Evolutionary conservation across 2,113 vertebrate species (phyloP), one percentile per base, ranked within the genome.

Genomic region (Damaliscus lunatus): DNA sequence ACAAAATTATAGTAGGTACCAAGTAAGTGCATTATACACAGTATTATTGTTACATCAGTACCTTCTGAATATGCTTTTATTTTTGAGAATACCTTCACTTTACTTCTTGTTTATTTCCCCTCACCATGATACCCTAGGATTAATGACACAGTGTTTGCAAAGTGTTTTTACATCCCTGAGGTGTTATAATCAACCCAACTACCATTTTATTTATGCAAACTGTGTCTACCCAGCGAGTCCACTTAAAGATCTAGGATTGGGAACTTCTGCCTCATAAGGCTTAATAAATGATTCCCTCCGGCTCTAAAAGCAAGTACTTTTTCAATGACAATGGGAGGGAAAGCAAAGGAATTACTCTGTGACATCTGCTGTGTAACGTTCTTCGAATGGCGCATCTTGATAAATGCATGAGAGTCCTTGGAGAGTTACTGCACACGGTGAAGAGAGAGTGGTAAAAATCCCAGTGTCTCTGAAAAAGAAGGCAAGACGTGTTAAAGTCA

Each of bases 401-500:
- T 78, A 99, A 98, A 97, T 99, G 99, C 97, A 99, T 99, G 97
- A 99, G 99, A 6, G 99, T 99, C 95, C 99, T 99, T 7, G 99
- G 99, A 0, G 98, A 98, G 95, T 99, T 99, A 90, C 98, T 98
- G 98, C 99, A 99, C 87, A 99, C 99, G 0, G 98, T 98, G 94
- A 99, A 99, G 97, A 99, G 59, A 6, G 99, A 99, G 89, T 99
- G 99, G 36, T 99, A 99, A 98, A 99, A 99, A 85, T 98, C 98
- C 97, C 98, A 98, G 97, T 99, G 98, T 64, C 88, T 98, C 99
- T 99, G 99, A 3, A 97, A 98, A 98, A 88, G 52, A 97, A 90
- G 36, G 55, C 16, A 23, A 74, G 52, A 83, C 13, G 82, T 6
- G 43, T 64, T 52, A 64, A 33, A 19, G 52, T 50, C 4, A 94